Evolutionary conservation across 2,888 invertebrate species (phyloP).

Genomic region (Odontomyia ornata): DNA sequence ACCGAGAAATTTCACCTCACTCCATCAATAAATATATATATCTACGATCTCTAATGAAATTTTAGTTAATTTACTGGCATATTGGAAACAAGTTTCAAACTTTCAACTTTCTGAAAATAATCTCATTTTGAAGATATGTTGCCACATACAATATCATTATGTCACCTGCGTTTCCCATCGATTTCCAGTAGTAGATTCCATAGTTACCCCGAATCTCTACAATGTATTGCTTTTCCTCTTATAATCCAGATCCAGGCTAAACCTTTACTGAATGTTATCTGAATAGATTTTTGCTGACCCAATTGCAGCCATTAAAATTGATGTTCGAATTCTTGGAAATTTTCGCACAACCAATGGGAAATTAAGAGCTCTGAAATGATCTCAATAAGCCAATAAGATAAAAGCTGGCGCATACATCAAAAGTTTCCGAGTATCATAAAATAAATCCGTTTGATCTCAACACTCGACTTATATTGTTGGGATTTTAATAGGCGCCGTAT

Average conservation of each 20-base stretch:
- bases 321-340: not conserved
- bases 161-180: no score
- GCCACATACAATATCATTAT: no score
- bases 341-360: not conserved
- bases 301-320: constrained; percentile 17
- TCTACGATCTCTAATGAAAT: no score
- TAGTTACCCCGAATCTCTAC: no score
- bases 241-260: not conserved
- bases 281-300: constrained; percentile 20
- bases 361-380: constrained; percentile 8
- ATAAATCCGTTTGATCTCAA: constrained; percentile 42
- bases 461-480: constrained; percentile 35
- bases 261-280: not conserved
- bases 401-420: constrained; percentile 36
- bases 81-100: no score
- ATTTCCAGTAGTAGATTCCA: no score
- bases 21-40: not conserved
- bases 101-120: no score
- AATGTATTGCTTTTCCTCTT: not conserved
- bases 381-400: constrained; percentile 32
- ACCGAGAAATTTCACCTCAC: not conserved
- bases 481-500: constrained; percentile 42
- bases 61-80: no score
- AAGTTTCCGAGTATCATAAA: constrained; percentile 28
- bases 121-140: no score